Evolutionary conservation across 1,140 invertebrate genomes (phyloP).

Genomic region (Hylaeus anthracinus): DNA sequence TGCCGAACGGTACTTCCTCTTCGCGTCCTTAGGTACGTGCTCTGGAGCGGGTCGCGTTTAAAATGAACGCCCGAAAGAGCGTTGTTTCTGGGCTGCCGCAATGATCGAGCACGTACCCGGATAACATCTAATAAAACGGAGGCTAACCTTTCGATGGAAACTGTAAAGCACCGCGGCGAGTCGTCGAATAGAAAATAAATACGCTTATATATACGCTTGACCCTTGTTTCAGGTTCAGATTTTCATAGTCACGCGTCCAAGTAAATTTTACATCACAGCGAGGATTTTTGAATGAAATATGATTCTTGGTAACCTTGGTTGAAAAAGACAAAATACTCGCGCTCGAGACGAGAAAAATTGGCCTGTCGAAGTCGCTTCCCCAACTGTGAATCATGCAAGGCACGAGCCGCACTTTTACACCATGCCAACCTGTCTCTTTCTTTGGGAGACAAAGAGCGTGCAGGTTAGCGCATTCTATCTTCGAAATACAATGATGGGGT

Average conservation of each 20-base stretch:
- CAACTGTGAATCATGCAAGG: not conserved
- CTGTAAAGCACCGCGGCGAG: not conserved
- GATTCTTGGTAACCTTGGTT: too few species aligned
- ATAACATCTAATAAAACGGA: conserved; percentile 13
- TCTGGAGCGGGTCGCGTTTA: not conserved
- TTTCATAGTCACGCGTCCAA: not conserved
- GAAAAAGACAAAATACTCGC: too few species aligned
- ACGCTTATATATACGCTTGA: too few species aligned
- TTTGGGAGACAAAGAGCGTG: not conserved
- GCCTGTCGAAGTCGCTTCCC: too few species aligned
- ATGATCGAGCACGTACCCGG: conserved; percentile 2
- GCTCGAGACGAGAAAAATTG: too few species aligned
- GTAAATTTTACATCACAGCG: too few species aligned
- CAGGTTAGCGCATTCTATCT: not conserved
- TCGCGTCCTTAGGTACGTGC: not conserved
- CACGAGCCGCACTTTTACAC: not conserved
- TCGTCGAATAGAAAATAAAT: not conserved
- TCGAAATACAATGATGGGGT: too few species aligned
- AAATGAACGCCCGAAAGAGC: not conserved
- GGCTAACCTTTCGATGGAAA: too few species aligned
- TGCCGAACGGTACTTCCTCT: not conserved
- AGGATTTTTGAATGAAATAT: too few species aligned
- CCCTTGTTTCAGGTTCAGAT: too few species aligned
- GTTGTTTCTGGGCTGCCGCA: not conserved
- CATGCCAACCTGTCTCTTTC: not conserved